Evolutionary conservation across 2,113 vertebrate species (phyloP).

Genomic region (Planiliza haematocheilus): DNA sequence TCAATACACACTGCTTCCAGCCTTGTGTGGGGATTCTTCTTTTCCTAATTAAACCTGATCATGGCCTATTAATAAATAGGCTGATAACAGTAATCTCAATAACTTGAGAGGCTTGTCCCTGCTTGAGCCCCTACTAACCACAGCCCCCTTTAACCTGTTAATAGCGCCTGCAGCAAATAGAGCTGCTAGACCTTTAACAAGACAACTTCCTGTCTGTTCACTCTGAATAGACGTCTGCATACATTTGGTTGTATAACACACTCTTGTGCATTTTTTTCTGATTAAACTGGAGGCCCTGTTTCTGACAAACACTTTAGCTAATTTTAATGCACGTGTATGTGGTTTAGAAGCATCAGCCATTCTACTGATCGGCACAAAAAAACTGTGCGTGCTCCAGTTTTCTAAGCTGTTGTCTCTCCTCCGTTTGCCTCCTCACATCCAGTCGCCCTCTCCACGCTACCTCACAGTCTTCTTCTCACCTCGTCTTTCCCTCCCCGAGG

Average conservation of each 20-base stretch:
- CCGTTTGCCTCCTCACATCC: constrained; percentile 29
- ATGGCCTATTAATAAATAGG: not conserved
- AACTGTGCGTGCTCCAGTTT: constrained; percentile 24
- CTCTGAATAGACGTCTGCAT: not conserved
- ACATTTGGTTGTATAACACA: not conserved
- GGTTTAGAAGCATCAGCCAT: no score
- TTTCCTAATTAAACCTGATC: not conserved
- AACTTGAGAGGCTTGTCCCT: not conserved
- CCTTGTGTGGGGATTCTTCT: not conserved
- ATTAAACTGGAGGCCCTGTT: no score
- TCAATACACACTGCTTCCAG: not conserved
- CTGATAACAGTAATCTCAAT: not conserved
- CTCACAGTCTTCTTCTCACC: constrained; percentile 52
- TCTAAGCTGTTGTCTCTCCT: constrained; percentile 18
- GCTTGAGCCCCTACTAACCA: not conserved
- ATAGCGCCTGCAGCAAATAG: not conserved
- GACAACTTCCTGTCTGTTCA: not conserved
- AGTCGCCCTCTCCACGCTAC: constrained; percentile 23
- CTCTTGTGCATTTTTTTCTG: no score
- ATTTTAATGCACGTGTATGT: no score
- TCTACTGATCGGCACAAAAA: no score
- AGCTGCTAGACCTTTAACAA: constrained; percentile 19
- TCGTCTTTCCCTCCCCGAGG: constrained; percentile 50
- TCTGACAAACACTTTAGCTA: no score
- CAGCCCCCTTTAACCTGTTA: constrained; percentile 7